phyloP scores from a whole-genome alignment of 1,140 invertebrate genomes.

The Magallana angulata region DNA sequence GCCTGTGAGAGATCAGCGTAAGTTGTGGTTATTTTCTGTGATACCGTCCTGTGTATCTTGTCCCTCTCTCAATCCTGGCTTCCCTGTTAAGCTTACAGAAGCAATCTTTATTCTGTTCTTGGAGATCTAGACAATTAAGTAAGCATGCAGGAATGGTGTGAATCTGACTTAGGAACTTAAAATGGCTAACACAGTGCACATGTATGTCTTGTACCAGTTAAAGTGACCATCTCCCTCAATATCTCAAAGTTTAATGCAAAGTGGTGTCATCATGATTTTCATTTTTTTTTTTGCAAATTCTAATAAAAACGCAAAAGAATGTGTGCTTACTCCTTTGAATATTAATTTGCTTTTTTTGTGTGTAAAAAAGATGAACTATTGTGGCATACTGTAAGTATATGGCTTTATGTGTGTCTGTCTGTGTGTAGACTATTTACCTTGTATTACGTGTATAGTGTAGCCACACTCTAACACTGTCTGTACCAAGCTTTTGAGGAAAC shows the following conservation, averaged over 20 bases:
- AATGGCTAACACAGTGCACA: background rate
- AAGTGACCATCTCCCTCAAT: background rate
- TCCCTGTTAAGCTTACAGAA: background rate
- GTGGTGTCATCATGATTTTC: no score
- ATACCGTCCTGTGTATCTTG: background rate
- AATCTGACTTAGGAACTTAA: background rate
- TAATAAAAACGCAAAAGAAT: background rate
- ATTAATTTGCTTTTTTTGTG: conserved; percentile 2
- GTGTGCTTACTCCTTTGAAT: conserved; percentile 15
- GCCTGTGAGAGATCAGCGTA: background rate
- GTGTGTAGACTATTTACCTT: background rate
- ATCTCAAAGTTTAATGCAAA: conserved; percentile 26
- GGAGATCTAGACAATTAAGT: background rate
- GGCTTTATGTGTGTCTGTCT: conserved; percentile 5
- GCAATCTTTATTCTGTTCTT: background rate
- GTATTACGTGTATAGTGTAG: background rate
- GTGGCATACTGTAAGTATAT: conserved; percentile 19
- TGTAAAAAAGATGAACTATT: conserved; percentile 21
- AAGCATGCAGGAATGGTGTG: background rate
- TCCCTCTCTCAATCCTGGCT: background rate
- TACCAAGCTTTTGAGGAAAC: background rate
- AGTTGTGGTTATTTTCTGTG: background rate
- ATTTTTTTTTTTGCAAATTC: background rate
- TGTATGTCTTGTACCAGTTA: no score
- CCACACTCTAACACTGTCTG: conserved; percentile 24